phyloP scores from a whole-genome alignment of 1,140 invertebrate genomes.

The Diorhabda elongata region DNA sequence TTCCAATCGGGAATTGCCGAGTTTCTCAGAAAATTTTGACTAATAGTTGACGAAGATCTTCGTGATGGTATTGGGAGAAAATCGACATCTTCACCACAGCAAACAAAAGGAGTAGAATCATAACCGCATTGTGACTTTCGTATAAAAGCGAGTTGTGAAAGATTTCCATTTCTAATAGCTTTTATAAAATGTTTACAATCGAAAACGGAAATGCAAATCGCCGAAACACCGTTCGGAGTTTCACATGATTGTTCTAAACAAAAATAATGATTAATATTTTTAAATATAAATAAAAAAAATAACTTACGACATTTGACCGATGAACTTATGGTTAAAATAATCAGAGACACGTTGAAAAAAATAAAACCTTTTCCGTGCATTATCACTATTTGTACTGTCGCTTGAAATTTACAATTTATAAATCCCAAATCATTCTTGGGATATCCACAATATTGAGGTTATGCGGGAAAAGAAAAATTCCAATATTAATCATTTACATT shows the following conservation, averaged over 20 bases:
- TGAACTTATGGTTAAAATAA: no score
- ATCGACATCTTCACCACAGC: slow-evolving; percentile 36
- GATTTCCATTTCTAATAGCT: background rate
- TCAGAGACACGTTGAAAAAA: no score
- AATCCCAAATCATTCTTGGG: no score
- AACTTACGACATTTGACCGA: no score
- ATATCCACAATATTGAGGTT: no score
- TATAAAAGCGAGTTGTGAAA: slow-evolving; percentile 35
- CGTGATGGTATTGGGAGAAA: background rate
- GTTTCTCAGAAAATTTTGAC: background rate
- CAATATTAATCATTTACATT: no score
- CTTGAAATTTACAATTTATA: no score
- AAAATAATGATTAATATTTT: no score
- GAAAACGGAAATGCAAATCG: slow-evolving; percentile 28
- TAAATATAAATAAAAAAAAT: no score
- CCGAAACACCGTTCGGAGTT: slow-evolving; percentile 31
- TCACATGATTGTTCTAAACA: slow-evolving; percentile 8
- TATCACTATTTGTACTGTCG: no score
- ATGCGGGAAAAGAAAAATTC: no score
- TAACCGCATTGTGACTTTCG: slow-evolving; percentile 39
- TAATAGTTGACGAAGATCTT: background rate
- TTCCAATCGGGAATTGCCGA: background rate
- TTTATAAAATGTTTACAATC: slow-evolving; percentile 9
- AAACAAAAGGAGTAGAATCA: slow-evolving; percentile 34
- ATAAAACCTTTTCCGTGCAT: no score